Percentiles rank a stretch among this genome's conserved stretches.
Conservation (phyloP, 1,140 invertebrate species). For the Bursaphelenchus mucronatus region DNA sequence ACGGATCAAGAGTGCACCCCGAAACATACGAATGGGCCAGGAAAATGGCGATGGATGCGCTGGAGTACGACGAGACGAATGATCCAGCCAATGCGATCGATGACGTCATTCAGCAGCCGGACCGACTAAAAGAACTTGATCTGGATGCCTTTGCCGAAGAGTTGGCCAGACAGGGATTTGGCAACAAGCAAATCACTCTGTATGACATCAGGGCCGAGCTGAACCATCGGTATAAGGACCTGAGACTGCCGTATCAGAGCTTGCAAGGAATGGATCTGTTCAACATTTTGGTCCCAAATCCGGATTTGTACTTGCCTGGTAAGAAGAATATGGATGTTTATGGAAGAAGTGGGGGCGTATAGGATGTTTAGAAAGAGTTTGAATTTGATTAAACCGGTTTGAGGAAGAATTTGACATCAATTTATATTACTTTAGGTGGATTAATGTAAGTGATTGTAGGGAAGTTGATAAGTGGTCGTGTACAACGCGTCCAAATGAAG, state of each 20-base stretch:
- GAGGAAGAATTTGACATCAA: too few relatives aligned
- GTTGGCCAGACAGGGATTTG: constrained; percentile 80
- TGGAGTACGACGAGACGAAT: constrained; percentile 90
- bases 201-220: constrained; percentile 95
- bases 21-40: constrained; percentile 95
- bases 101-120: constrained; percentile 86
- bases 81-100: constrained; percentile 93
- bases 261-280: constrained; percentile 81
- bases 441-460: constrained; percentile 83
- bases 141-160: constrained; percentile 97
- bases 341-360: constrained; percentile 70
- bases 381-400: too few relatives aligned
- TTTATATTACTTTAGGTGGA: too few relatives aligned
- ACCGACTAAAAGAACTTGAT: constrained; percentile 90
- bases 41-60: constrained; percentile 98
- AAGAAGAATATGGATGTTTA: constrained; percentile 72
- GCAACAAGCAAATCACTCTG: constrained; percentile 91
- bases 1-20: constrained; percentile 94
- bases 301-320: constrained; percentile 10
- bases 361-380: too few relatives aligned
- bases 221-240: constrained; percentile 89
- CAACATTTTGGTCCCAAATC: constrained; percentile 74
- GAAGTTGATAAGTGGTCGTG: constrained; percentile 63
- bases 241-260: constrained; percentile 74
- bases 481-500: constrained; percentile 44